Conservation (phyloP, 2,113 vertebrate species). For the Paradisaea rubra region DNA sequence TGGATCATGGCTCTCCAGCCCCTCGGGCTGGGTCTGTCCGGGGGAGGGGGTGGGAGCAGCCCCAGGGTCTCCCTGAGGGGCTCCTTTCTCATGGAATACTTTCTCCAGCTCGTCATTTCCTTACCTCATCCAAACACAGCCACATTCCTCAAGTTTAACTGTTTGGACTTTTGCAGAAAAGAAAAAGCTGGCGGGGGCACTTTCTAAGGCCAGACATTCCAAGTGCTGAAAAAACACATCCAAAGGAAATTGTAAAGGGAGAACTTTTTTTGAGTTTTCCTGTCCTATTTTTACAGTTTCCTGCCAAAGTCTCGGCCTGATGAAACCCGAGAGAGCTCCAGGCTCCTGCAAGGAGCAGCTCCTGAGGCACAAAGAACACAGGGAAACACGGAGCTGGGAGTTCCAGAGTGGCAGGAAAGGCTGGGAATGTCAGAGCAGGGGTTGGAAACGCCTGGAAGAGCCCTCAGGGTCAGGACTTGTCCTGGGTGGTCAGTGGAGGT, state of each 20-base stretch:
- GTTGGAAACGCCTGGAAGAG: background rate
- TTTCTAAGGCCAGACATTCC: slow-evolving; percentile 47
- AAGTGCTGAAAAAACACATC: slow-evolving; percentile 34
- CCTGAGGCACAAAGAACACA: background rate
- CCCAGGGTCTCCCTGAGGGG: background rate
- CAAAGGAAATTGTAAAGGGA: slow-evolving; percentile 35
- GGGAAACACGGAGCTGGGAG: fast-evolving
- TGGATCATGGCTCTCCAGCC: fast-evolving
- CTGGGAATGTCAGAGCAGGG: background rate
- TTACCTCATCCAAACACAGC: slow-evolving; percentile 31
- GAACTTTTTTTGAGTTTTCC: slow-evolving; percentile 27
- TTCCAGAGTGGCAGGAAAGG: background rate
- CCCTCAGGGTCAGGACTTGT: fast-evolving
- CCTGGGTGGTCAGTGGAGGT: background rate
- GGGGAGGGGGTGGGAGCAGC: background rate
- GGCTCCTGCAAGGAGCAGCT: background rate
- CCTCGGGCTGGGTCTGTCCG: background rate
- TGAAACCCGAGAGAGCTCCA: background rate
- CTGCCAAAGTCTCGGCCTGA: background rate
- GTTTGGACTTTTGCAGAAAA: slow-evolving; percentile 20
- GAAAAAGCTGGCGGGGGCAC: slow-evolving; percentile 16
- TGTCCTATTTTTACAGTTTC: slow-evolving; percentile 51
- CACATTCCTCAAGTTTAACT: slow-evolving; percentile 49
- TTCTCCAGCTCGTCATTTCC: slow-evolving; percentile 57
- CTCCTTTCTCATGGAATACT: slow-evolving; percentile 37